phyloP scores from a whole-genome alignment of 2,113 vertebrate species.

The Cyprinus carpio region DNA sequence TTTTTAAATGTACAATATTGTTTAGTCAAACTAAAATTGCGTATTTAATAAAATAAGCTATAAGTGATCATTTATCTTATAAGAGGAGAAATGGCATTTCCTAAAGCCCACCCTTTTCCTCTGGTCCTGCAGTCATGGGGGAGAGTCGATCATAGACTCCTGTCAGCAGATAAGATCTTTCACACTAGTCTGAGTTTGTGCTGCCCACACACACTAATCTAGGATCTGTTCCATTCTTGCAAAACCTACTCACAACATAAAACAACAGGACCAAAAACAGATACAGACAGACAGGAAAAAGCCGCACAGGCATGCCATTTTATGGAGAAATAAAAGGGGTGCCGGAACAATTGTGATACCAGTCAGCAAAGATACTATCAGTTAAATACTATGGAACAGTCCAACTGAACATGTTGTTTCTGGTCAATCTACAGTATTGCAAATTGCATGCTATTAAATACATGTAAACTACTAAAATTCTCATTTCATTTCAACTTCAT shows the following conservation, averaged over 20 bases:
- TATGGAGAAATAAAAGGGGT: background rate
- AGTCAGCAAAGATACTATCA: slow-evolving; percentile 8
- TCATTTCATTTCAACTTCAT: background rate
- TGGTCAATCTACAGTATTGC: background rate
- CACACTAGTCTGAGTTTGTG: background rate
- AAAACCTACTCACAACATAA: background rate
- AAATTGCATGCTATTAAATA: background rate
- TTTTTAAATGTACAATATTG: background rate
- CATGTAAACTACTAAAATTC: too few species aligned
- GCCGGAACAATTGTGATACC: background rate
- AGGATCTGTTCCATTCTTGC: slow-evolving; percentile 8
- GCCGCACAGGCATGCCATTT: background rate
- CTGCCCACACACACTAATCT: slow-evolving; percentile 19
- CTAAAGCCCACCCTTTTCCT: slow-evolving; percentile 26
- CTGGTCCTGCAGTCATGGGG: background rate
- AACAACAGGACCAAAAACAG: slow-evolving; percentile 23
- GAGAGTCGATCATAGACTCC: background rate
- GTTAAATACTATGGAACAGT: background rate
- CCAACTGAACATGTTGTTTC: background rate
- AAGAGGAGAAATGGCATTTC: slow-evolving; percentile 63
- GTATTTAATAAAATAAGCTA: background rate
- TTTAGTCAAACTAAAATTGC: background rate
- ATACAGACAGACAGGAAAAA: background rate
- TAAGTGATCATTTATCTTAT: slow-evolving; percentile 54
- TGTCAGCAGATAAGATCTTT: background rate